phyloP scores from a whole-genome alignment of 2,113 vertebrate genomes.

The Aramus guarauna region DNA sequence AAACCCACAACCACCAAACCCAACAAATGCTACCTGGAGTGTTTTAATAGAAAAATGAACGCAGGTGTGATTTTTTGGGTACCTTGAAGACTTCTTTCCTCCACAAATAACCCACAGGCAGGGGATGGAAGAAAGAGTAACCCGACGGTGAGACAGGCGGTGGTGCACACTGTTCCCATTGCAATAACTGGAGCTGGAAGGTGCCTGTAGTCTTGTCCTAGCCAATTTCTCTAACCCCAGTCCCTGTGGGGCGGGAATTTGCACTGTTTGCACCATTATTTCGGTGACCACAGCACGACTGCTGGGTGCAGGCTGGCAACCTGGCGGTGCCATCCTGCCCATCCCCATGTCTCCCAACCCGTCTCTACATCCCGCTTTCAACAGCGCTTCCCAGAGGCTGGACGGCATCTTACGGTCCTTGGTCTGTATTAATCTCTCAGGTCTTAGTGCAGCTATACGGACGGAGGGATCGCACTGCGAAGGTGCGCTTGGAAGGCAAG shows the following conservation, averaged over 20 bases:
- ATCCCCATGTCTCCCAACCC: background rate
- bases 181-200: background rate
- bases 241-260: background rate
- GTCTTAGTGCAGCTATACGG: background rate
- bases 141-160: background rate
- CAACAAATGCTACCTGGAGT: background rate
- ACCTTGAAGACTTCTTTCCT: background rate
- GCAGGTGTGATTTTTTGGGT: rapidly evolving
- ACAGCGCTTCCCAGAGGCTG: background rate
- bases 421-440: background rate
- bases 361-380: background rate
- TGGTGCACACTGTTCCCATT: background rate
- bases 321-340: background rate
- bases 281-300: background rate
- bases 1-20: no score
- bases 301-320: background rate
- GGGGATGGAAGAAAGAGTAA: background rate
- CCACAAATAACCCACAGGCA: background rate
- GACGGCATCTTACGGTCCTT: background rate
- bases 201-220: background rate
- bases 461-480: rapidly evolving
- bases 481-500: background rate
- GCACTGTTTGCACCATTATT: background rate
- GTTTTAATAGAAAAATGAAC: background rate
- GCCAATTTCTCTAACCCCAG: background rate